Percentiles rank a stretch among this genome's conserved stretches.
phyloP scores from a whole-genome alignment of 2,113 vertebrate species.

The Chlamydotis undulata region DNA sequence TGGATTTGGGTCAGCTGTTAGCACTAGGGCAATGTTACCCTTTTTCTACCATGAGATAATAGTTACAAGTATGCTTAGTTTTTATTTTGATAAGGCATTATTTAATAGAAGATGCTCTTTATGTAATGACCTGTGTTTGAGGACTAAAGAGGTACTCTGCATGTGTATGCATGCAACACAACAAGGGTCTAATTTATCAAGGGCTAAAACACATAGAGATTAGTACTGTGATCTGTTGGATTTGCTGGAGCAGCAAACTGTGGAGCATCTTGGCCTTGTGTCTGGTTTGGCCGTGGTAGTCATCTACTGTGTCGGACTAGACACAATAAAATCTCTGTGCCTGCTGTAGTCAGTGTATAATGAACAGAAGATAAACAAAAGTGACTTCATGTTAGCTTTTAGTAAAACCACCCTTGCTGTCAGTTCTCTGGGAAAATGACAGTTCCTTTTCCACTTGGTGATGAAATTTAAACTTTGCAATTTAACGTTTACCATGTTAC shows the following conservation, averaged over 20 bases:
- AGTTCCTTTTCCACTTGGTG: not conserved
- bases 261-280: not conserved
- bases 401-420: not conserved
- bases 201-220: not conserved
- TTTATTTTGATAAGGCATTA: not conserved
- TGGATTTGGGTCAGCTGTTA: not conserved
- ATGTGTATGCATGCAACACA: rapidly evolving
- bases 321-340: not conserved
- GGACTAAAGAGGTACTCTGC: not conserved
- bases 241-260: not conserved
- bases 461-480: not conserved
- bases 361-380: not conserved
- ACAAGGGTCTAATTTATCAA: not conserved
- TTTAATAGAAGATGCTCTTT: not conserved
- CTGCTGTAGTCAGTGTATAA: not conserved
- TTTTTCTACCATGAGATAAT: not conserved
- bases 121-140: not conserved
- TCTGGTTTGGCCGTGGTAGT: not conserved
- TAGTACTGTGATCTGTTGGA: not conserved
- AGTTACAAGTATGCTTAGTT: not conserved
- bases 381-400: not conserved
- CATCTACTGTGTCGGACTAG: not conserved
- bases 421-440: rapidly evolving
- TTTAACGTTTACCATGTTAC: not conserved
- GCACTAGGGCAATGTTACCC: rapidly evolving